These are phyloP conservation scores for Alviniconcha marisindica DNA, from an alignment of 1,140 invertebrate species.

Conservation along the genomic window DNA sequence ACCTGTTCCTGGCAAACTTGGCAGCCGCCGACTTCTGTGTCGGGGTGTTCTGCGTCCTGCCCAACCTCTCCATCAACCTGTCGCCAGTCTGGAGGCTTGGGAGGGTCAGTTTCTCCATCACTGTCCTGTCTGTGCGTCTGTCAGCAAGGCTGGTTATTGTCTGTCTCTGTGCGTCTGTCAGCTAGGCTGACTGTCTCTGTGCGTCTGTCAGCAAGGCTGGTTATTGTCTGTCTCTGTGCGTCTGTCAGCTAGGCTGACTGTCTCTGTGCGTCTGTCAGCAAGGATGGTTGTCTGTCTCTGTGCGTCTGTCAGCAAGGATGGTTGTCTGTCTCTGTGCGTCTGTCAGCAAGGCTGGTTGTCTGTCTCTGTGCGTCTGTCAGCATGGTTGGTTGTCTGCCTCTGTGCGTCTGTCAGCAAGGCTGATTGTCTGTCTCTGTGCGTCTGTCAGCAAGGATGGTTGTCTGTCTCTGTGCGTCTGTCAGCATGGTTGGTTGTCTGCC, in stretches of 20 bases:
- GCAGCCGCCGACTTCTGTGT: conserved; percentile 72
- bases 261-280: neutral
- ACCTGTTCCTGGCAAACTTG: conserved; percentile 74
- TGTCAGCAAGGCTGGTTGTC: no score
- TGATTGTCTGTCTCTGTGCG: neutral
- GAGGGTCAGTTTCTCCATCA: conserved; percentile 14
- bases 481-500: neutral
- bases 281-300: no score
- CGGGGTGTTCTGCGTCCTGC: conserved; percentile 69
- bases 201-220: no score
- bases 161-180: conserved; percentile 7
- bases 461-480: neutral
- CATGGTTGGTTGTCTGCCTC: no score
- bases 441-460: no score
- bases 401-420: conserved; percentile 1
- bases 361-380: no score
- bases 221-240: neutral
- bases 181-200: neutral
- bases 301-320: no score
- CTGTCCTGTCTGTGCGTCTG: neutral
- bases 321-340: no score
- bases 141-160: neutral
- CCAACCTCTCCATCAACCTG: conserved; percentile 63
- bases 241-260: neutral
- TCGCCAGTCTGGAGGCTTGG: conserved; percentile 64